These are phyloP conservation scores for Pollachius pollachius DNA, from an alignment of 2,113 vertebrate species.

Conservation along the genomic window DNA sequence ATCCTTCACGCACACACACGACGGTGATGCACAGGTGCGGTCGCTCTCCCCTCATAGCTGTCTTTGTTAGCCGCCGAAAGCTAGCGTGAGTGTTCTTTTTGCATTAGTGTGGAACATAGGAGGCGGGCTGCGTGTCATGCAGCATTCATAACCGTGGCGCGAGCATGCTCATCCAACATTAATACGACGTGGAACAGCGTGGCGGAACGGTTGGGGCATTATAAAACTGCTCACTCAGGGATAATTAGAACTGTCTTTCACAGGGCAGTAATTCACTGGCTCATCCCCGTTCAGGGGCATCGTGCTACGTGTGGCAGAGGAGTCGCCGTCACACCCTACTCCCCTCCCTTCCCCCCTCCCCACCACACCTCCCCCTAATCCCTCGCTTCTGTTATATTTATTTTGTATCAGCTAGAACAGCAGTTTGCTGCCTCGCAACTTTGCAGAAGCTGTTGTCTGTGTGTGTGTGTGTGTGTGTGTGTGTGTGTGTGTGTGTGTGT, in stretches of 20 bases:
- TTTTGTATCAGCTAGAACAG: no score
- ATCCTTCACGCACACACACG: background rate
- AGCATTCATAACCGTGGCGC: slow-evolving; percentile 34
- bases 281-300: slow-evolving; percentile 13
- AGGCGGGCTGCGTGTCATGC: slow-evolving; percentile 5
- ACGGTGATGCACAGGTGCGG: no score
- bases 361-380: background rate
- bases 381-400: no score
- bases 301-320: slow-evolving; percentile 24
- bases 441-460: no score
- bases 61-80: no score
- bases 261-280: slow-evolving; percentile 23
- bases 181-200: slow-evolving; percentile 23
- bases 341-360: background rate
- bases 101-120: slow-evolving; percentile 1
- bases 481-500: no score
- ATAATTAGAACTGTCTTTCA: slow-evolving; percentile 45
- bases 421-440: no score
- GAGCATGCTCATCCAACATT: slow-evolving; percentile 32
- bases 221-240: slow-evolving; percentile 38
- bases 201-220: slow-evolving; percentile 13
- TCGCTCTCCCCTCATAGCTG: no score
- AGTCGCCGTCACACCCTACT: background rate
- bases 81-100: slow-evolving; percentile 7
- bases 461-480: no score